Evolutionary conservation across 2,888 invertebrate species (phyloP).

Genomic region (Nymphalis polychloros): DNA sequence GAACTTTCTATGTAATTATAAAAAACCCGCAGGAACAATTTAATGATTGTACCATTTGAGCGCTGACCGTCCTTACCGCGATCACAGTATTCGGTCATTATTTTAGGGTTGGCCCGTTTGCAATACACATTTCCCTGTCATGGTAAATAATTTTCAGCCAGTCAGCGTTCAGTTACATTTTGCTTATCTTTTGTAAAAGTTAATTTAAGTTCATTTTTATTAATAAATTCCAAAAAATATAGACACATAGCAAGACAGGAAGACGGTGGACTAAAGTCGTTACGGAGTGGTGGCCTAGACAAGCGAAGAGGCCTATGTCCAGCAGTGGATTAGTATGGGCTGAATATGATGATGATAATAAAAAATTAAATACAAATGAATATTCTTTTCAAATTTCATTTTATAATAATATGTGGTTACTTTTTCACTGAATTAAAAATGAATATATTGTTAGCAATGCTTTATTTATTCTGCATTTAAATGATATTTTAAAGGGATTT

Average conservation of each 20-base stretch:
- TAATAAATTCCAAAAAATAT: no score
- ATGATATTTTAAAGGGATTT: neutral
- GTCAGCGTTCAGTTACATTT: neutral
- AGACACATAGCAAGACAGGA: no score
- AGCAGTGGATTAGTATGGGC: no score
- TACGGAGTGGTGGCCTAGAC: no score
- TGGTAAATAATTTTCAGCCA: conserved; percentile 5
- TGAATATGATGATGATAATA: no score
- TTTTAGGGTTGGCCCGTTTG: conserved; percentile 14
- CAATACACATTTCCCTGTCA: conserved; percentile 2
- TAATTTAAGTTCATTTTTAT: neutral
- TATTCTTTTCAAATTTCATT: no score
- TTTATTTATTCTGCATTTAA: neutral
- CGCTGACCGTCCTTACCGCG: conserved; percentile 7
- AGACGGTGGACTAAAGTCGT: no score
- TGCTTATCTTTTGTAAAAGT: neutral
- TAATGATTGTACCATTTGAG: conserved; percentile 19
- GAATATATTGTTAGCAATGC: no score
- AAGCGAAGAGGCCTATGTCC: no score
- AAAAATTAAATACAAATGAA: no score
- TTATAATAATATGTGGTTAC: neutral
- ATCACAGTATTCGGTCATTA: conserved; percentile 14
- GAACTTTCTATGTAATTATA: conserved; percentile 14
- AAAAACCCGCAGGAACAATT: conserved; percentile 14
- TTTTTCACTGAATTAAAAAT: no score